Percentiles rank a stretch among this genome's conserved stretches.
phyloP scores from a whole-genome alignment of 2,888 invertebrate genomes.

The Plagiodera versicolora region DNA sequence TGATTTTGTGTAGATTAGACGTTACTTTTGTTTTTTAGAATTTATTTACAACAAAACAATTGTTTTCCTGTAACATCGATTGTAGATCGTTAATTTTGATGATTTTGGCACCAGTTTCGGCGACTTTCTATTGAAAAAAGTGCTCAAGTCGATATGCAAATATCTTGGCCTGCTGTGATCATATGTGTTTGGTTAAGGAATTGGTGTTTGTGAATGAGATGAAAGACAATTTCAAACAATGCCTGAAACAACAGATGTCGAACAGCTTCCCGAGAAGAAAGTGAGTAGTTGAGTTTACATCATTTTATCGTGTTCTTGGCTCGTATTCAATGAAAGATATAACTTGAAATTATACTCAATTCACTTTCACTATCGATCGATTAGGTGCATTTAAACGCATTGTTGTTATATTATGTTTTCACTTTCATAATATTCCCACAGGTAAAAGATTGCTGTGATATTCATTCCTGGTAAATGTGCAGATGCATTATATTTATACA shows the following conservation, averaged over 20 bases:
- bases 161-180: not conserved
- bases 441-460: no score
- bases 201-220: not conserved
- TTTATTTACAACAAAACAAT: no score
- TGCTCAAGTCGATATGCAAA: not conserved
- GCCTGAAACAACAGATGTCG: slow-evolving; percentile 13
- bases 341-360: not conserved
- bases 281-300: not conserved
- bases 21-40: not conserved
- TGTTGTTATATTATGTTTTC: no score
- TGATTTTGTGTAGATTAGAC: not conserved
- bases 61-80: not conserved
- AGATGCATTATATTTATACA: no score
- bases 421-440: no score
- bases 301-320: not conserved
- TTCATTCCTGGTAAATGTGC: no score
- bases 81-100: not conserved
- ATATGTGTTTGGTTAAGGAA: not conserved
- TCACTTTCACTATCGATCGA: no score
- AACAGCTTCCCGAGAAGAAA: not conserved
- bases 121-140: not conserved
- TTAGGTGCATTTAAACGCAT: no score
- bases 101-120: not conserved
- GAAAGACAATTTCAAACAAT: slow-evolving; percentile 4
- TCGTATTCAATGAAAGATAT: not conserved